Conservation (phyloP, 2,888 invertebrate species). For the Epinotia ramella region DNA sequence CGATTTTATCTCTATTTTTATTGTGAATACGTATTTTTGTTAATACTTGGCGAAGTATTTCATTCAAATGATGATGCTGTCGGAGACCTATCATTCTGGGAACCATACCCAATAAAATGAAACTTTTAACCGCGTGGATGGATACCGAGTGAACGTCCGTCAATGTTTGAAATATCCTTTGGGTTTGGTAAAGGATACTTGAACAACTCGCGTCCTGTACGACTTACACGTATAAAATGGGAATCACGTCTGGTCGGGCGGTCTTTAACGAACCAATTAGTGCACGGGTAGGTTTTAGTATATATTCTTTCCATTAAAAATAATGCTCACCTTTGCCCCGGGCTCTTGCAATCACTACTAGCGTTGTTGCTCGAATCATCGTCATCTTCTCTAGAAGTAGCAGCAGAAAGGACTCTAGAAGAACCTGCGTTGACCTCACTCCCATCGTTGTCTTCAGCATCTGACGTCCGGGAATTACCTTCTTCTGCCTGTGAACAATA, state of each 20-base stretch:
- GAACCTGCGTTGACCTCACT: constrained; percentile 76
- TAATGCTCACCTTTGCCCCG: constrained; percentile 87
- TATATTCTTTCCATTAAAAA: too few species aligned
- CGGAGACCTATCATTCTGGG: too few species aligned
- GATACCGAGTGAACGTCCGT: too few species aligned
- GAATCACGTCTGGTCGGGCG: neutral
- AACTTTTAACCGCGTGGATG: too few species aligned
- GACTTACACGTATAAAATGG: neutral
- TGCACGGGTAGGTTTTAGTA: too few species aligned
- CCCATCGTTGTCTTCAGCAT: constrained; percentile 78
- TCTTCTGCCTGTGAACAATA: constrained; percentile 76
- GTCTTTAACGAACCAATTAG: neutral
- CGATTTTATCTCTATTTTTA: too few species aligned
- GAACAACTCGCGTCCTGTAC: neutral
- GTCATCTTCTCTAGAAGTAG: constrained; percentile 89
- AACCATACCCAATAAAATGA: too few species aligned
- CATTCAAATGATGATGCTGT: too few species aligned
- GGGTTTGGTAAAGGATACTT: neutral
- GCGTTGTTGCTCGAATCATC: constrained; percentile 89
- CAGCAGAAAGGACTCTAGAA: constrained; percentile 83
- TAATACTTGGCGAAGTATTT: too few species aligned
- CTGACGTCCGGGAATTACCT: constrained; percentile 75
- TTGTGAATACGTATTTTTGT: too few species aligned
- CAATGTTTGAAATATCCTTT: too few species aligned
- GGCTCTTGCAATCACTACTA: constrained; percentile 89